Conservation (phyloP, 2,113 vertebrate species). For the Polypterus senegalus region DNA sequence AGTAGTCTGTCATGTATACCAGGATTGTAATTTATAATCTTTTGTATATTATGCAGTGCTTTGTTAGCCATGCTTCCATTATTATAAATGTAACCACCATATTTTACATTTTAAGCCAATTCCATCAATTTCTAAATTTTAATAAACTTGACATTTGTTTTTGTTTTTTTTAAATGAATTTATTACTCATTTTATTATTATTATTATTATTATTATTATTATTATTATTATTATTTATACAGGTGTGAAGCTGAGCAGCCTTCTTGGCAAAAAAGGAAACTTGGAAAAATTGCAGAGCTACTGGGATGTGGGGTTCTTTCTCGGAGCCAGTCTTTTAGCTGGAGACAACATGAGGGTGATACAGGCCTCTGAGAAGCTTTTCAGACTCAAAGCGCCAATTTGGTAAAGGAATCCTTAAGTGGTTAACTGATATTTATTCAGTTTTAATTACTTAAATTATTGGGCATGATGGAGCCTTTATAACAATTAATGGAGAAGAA, state of each 20-base stretch:
- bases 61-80: too few species aligned
- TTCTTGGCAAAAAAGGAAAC: constrained; percentile 90
- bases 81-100: too few species aligned
- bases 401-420: constrained; percentile 54
- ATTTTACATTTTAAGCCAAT: not conserved
- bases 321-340: constrained; percentile 88
- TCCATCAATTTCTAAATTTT: too few species aligned
- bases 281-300: constrained; percentile 95
- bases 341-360: constrained; percentile 85
- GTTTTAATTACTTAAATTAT: too few species aligned
- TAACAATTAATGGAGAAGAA: too few species aligned
- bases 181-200: not conserved
- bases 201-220: not conserved
- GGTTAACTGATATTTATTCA: too few species aligned
- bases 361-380: constrained; percentile 92
- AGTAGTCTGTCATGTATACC: too few species aligned
- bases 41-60: too few species aligned
- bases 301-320: constrained; percentile 96
- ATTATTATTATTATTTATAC: constrained; percentile 25
- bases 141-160: too few species aligned
- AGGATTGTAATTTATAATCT: too few species aligned
- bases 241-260: constrained; percentile 96
- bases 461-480: too few species aligned
- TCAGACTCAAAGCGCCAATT: constrained; percentile 87
- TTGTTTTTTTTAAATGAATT: not conserved